Percentiles rank a stretch among this genome's conserved stretches.
phyloP scores from a whole-genome alignment of 2,797 vertebrate species.

The Neopelma chrysocephalum region DNA sequence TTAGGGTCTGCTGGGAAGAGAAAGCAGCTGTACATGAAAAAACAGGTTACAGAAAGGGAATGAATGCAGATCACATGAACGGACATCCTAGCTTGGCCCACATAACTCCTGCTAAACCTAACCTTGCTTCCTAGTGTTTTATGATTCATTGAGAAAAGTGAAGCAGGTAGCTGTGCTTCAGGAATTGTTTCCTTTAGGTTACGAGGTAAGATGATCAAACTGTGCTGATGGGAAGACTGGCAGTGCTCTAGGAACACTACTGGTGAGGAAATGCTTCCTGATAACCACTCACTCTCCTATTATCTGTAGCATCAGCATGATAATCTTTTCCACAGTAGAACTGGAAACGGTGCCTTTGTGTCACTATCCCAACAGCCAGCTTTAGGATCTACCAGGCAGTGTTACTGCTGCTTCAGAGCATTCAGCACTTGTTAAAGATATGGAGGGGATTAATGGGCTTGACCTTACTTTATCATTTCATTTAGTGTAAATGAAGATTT shows the following conservation, averaged over 20 bases:
- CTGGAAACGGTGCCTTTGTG: slow-evolving; percentile 69
- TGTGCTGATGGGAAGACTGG: background rate
- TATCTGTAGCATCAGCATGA: slow-evolving; percentile 71
- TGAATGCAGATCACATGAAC: background rate
- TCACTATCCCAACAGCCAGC: slow-evolving; percentile 60
- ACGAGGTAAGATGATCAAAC: background rate
- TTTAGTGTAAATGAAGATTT: background rate
- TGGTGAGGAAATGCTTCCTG: background rate
- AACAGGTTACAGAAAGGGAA: background rate
- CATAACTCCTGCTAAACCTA: background rate
- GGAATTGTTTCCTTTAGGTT: background rate
- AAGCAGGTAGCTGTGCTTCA: background rate
- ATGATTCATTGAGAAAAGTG: background rate
- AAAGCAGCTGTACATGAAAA: background rate
- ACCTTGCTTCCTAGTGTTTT: background rate
- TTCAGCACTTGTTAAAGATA: background rate
- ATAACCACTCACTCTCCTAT: background rate
- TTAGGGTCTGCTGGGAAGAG: background rate
- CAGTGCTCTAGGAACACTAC: background rate
- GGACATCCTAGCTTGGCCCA: background rate
- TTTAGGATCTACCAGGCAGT: slow-evolving; percentile 41
- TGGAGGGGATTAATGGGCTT: background rate
- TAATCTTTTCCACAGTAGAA: slow-evolving; percentile 64
- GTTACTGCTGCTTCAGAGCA: background rate
- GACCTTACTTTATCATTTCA: background rate